phyloP scores from a whole-genome alignment of 2,888 invertebrate genomes.

The Saturnia japonica region DNA sequence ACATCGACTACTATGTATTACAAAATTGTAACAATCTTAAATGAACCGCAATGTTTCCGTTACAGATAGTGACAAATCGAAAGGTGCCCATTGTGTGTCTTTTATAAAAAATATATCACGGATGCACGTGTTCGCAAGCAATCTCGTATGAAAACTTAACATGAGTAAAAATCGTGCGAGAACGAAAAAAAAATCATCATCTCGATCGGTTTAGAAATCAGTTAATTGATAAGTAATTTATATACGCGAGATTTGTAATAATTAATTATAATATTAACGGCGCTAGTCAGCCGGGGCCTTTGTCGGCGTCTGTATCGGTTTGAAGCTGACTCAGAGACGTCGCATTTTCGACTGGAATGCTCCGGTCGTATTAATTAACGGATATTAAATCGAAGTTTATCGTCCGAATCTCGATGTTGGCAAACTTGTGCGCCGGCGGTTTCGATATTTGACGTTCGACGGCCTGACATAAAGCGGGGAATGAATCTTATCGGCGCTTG shows the following conservation, averaged over 20 bases:
- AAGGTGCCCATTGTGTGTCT: conserved; percentile 60
- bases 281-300: conserved; percentile 71
- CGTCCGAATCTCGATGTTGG: conserved; percentile 77
- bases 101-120: conserved; percentile 29
- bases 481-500: conserved; percentile 70
- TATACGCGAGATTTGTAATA: conserved; percentile 73
- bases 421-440: conserved; percentile 74
- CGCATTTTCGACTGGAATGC: conserved; percentile 74
- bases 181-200: conserved; percentile 32
- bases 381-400: conserved; percentile 80
- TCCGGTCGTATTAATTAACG: conserved; percentile 80
- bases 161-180: conserved; percentile 28
- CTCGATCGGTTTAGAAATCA: conserved; percentile 45
- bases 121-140: conserved; percentile 59
- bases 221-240: conserved; percentile 70
- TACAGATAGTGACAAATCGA: conserved; percentile 60
- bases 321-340: conserved; percentile 75
- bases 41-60: not conserved
- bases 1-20: conserved; percentile 3
- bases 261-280: conserved; percentile 80
- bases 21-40: not conserved
- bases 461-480: conserved; percentile 59
- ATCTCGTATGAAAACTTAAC: conserved; percentile 38
- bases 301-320: conserved; percentile 74
- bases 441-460: conserved; percentile 58